These are phyloP conservation scores for Halcyon senegalensis DNA, from an alignment of 2,113 vertebrate genomes.

Conservation along the genomic window DNA sequence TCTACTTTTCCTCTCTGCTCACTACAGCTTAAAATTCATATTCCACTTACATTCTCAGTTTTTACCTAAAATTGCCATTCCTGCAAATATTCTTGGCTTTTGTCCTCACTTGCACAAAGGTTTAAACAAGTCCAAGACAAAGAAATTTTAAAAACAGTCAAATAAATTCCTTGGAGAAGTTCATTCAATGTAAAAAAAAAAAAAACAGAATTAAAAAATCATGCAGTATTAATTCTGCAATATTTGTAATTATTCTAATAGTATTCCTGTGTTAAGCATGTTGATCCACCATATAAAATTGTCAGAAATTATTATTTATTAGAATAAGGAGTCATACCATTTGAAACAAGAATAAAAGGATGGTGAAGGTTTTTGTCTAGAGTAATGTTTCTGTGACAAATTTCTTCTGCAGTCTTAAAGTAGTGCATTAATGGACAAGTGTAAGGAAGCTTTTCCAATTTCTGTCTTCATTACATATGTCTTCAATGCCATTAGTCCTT, in stretches of 20 bases:
- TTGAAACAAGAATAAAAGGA: neutral
- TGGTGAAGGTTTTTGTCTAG: neutral
- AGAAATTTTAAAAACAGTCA: neutral
- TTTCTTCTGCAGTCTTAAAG: conserved; percentile 24
- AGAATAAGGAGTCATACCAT: neutral
- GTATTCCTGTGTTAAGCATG: neutral
- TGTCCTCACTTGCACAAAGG: neutral
- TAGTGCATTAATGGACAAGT: neutral
- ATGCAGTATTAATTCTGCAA: neutral
- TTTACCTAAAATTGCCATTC: neutral
- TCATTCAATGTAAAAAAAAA: neutral
- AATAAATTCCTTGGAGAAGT: neutral
- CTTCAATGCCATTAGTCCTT: conserved; percentile 33
- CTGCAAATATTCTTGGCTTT: neutral
- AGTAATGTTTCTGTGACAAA: neutral
- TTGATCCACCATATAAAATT: neutral
- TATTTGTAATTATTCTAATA: neutral
- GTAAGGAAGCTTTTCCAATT: conserved; percentile 11
- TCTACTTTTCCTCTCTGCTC: neutral
- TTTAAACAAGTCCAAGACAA: neutral
- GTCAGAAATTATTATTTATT: neutral
- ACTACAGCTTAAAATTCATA: neutral
- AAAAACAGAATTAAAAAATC: rapidly evolving
- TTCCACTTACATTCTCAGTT: neutral
- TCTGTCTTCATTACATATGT: conserved; percentile 27